phyloP scores from a whole-genome alignment of 2,113 vertebrate genomes.

The Aptenodytes forsteri region DNA sequence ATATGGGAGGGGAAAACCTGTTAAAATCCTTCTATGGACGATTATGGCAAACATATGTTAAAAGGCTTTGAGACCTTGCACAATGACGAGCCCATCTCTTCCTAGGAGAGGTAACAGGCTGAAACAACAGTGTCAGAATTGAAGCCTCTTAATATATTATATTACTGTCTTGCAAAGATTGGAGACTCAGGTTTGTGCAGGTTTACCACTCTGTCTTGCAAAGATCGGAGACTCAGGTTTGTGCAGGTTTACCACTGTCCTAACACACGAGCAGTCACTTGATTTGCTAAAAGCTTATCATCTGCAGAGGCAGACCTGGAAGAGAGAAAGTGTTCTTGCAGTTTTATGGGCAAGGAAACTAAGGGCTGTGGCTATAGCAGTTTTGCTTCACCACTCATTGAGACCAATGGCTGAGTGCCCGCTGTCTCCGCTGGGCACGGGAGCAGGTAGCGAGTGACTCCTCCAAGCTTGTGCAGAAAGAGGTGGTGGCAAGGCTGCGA shows the following conservation, averaged over 20 bases:
- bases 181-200: not conserved
- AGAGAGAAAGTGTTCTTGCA: not conserved
- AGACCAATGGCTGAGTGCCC: not conserved
- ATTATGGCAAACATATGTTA: not conserved
- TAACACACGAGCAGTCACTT: not conserved
- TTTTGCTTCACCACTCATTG: not conserved
- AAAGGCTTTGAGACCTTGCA: not conserved
- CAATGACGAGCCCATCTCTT: not conserved
- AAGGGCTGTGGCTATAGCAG: not conserved
- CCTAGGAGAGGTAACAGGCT: not conserved
- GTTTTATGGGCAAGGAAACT: not conserved
- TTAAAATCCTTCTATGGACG: not conserved
- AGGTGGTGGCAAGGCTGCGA: not conserved
- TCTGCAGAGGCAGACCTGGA: not conserved
- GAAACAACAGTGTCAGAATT: not conserved
- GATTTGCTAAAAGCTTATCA: not conserved
- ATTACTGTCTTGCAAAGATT: not conserved
- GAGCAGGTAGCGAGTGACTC: not conserved
- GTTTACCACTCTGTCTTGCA: not conserved
- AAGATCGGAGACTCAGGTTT: not conserved
- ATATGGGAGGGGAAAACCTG: not conserved
- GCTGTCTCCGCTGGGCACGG: accelerated
- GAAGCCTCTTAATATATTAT: not conserved
- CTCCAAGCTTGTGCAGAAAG: not conserved
- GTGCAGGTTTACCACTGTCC: accelerated